Percentiles rank a stretch among this genome's conserved stretches.
Evolutionary conservation across 37 sponge, comb jelly and placozoan genomes (phyloP).

Genomic region (Aplysina aerophoba): DNA sequence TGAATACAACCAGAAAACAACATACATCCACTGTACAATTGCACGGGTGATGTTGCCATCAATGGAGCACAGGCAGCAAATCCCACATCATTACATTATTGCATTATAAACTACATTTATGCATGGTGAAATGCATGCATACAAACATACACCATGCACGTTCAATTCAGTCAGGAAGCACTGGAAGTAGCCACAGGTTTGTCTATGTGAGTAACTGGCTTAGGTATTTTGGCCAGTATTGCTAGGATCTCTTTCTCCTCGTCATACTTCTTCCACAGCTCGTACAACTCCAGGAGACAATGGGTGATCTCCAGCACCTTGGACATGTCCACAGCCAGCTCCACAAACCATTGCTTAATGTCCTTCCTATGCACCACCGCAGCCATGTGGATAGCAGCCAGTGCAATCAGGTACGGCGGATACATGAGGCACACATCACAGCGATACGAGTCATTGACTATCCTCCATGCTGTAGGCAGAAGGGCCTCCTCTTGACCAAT

Average conservation of each 20-base stretch:
- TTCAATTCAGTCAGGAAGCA: background rate
- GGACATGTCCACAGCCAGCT: conserved; percentile 85
- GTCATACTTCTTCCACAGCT: conserved; percentile 94
- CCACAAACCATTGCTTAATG: conserved; percentile 89
- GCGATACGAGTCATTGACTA: conserved; percentile 90
- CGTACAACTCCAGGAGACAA: conserved; percentile 86
- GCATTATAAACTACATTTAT: too few species aligned
- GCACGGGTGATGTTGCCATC: too few species aligned
- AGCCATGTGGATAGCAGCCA: conserved; percentile 95
- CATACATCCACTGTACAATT: too few species aligned
- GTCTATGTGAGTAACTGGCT: conserved; percentile 45
- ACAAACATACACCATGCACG: too few species aligned
- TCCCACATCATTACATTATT: too few species aligned
- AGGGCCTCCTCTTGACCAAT: conserved; percentile 83
- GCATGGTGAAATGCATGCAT: too few species aligned
- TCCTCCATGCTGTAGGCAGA: conserved; percentile 88
- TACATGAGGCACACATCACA: conserved; percentile 87
- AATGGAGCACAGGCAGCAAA: too few species aligned
- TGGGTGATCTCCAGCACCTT: conserved; percentile 89
- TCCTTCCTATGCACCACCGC: conserved; percentile 93
- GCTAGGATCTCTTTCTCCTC: conserved; percentile 89
- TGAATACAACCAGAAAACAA: too few species aligned
- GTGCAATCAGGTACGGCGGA: conserved; percentile 94
- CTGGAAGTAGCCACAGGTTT: background rate
- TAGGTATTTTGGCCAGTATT: conserved; percentile 74